Conservation (phyloP, 2,797 vertebrate genomes). For the Sebastes dallii region DNA sequence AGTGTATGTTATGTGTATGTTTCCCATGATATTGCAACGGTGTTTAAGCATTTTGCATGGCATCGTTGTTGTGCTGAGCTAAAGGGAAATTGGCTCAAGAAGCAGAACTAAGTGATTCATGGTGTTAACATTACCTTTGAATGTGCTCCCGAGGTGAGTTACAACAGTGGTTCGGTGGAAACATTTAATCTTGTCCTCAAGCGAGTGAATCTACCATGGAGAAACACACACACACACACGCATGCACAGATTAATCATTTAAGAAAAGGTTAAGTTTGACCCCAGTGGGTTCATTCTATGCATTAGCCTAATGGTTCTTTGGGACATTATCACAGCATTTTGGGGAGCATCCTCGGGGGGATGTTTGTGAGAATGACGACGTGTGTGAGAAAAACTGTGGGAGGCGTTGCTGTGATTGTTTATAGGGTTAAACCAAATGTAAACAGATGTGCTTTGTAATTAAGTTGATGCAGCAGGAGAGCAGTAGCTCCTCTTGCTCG, state of each 20-base stretch:
- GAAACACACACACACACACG: conserved; percentile 66
- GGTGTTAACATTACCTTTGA: conserved; percentile 82
- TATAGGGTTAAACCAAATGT: conserved; percentile 80
- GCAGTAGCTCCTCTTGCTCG: conserved; percentile 62
- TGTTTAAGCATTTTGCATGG: background rate
- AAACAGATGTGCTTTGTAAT: conserved; percentile 84
- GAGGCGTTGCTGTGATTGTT: conserved; percentile 69
- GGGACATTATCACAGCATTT: conserved; percentile 18
- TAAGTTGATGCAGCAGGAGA: conserved; percentile 71
- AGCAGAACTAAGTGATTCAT: conserved; percentile 50
- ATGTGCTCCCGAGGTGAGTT: conserved; percentile 84
- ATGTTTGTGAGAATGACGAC: conserved; percentile 47
- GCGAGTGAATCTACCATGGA: conserved; percentile 86
- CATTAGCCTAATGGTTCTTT: conserved; percentile 51
- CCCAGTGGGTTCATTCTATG: conserved; percentile 42
- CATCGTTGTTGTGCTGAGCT: conserved; percentile 7
- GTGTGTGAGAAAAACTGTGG: conserved; percentile 70
- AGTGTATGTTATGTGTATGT: background rate
- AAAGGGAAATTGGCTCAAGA: conserved; percentile 24
- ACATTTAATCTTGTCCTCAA: conserved; percentile 91
- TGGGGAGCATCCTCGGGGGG: conserved; percentile 41
- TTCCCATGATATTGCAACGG: background rate
- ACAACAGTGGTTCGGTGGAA: conserved; percentile 87
- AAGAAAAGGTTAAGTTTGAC: conserved; percentile 9
- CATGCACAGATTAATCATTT: conserved; percentile 38